These are phyloP conservation scores for Anableps anableps DNA, from an alignment of 2,797 vertebrate species.

Conservation along the genomic window DNA sequence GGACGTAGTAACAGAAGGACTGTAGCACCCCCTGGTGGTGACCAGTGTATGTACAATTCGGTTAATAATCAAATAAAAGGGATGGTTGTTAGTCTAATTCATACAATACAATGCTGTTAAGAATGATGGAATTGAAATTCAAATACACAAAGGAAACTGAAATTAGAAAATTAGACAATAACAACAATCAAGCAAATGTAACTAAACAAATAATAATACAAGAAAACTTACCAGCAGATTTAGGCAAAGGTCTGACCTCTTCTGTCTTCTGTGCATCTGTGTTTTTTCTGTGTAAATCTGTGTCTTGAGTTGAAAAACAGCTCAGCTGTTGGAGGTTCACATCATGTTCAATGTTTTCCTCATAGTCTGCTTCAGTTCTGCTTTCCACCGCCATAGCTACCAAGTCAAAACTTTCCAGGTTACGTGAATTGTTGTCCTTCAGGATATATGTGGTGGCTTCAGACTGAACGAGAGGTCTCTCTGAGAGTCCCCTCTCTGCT, in stretches of 20 bases:
- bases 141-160: background rate
- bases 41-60: background rate
- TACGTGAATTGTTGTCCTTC: background rate
- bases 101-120: background rate
- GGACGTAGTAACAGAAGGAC: background rate
- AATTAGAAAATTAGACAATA: background rate
- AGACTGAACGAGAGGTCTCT: slow-evolving; percentile 2
- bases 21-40: slow-evolving; percentile 44
- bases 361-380: fast-evolving
- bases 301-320: slow-evolving; percentile 12
- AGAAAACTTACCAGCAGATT: slow-evolving; percentile 31
- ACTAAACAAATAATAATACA: background rate
- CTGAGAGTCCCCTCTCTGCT: slow-evolving; percentile 3
- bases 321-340: slow-evolving; percentile 1
- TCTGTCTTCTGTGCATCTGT: background rate
- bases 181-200: background rate
- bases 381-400: slow-evolving; percentile 15
- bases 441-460: slow-evolving; percentile 5
- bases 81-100: background rate
- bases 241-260: slow-evolving; percentile 2
- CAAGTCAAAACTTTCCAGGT: slow-evolving; percentile 12
- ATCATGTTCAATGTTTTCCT: background rate
- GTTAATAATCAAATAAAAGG: background rate
- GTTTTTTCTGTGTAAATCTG: slow-evolving; percentile 2
- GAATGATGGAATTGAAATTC: background rate